Base-by-base conservation (phyloP, 53 echinoderm and acorn worm species). In the Luidia sarsii region DNA sequence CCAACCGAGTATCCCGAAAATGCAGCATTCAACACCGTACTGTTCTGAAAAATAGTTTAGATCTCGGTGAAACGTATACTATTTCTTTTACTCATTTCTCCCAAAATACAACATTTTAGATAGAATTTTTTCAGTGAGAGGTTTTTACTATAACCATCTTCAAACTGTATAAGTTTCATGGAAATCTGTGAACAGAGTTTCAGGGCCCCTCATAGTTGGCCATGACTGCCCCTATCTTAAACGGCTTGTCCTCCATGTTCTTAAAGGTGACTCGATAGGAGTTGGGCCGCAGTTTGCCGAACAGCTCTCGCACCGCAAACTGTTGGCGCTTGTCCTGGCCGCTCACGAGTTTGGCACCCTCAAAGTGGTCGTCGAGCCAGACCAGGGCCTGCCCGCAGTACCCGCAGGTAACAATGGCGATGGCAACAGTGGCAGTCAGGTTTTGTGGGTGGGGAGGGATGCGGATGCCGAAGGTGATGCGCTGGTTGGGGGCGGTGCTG, bases 331-430 rank as follows among this genome's bases (percentile, higher is more conserved):
- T 24, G 30, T 63, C 85, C 6, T 83, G 74, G 16, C 90, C 83
- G 39, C 68, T 83, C 30, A 94, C 52, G 19, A 94, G 82, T 1
- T 84, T 85, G 48, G 94, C 57, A 15, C 57, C 65, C 22, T 75
- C 64, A 57, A 94, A 87, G 41, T 81, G 63, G 13, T 84, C 43
- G 33, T 91, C 87, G 11, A 94, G 67, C 87, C 87, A 90, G 4
- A 88, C 88, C 39, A 94, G 43, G 19, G 90, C 90, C 39, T 94
- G 90, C 11, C 94, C 90, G 46, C 94, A 94, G 50, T 87, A 87
- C 22, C 73, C 61, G 22, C 94, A 94, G 1, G 90, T 86, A 14
- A 93, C 61, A 4, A 71, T 57, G 2, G 80, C 74, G 1, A 93
- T 45, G 25, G 94, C 87, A 16, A 94, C 39, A 14, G 80, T 64